Conservation (phyloP, 1,140 invertebrate species). For the Pissodes strobi region DNA sequence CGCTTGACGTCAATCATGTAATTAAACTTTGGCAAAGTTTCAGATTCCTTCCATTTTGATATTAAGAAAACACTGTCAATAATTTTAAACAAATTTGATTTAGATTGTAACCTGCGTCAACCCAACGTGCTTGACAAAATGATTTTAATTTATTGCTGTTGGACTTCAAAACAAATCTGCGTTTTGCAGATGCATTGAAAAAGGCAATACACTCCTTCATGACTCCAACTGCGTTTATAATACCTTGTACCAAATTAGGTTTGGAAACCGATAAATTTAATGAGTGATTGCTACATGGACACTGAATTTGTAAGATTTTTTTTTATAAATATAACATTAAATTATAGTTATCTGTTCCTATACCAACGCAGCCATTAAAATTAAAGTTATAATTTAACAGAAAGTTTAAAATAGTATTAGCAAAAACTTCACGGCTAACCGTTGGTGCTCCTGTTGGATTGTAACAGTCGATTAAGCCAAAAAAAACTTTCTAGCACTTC, state of each 20-base stretch:
- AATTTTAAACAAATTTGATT: constrained; percentile 7
- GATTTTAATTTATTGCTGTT: constrained; percentile 5
- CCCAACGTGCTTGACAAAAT: constrained; percentile 26
- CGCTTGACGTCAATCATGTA: not conserved
- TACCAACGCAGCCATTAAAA: constrained; percentile 17
- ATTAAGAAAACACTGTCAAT: constrained; percentile 12
- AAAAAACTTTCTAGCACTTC: constrained; percentile 9
- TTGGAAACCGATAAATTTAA: constrained; percentile 22
- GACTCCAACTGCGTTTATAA: constrained; percentile 20
- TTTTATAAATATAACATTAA: constrained; percentile 12
- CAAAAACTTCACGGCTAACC: not conserved
- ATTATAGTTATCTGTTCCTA: constrained; percentile 15
- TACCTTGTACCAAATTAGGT: constrained; percentile 8
- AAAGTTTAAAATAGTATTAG: not conserved
- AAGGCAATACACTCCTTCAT: constrained; percentile 23
- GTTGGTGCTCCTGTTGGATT: constrained; percentile 8
- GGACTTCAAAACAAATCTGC: constrained; percentile 18
- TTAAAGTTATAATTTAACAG: constrained; percentile 3
- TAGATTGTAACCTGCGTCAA: constrained; percentile 4
- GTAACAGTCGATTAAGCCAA: constrained; percentile 14
- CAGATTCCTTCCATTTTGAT: constrained; percentile 22
- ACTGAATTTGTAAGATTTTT: constrained; percentile 16
- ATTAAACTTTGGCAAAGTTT: constrained; percentile 13
- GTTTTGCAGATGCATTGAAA: constrained; percentile 29
- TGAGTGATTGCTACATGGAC: constrained; percentile 27